These are phyloP conservation scores for Junonia oenone DNA, from an alignment of 2,888 invertebrate species.

Conservation along the genomic window DNA sequence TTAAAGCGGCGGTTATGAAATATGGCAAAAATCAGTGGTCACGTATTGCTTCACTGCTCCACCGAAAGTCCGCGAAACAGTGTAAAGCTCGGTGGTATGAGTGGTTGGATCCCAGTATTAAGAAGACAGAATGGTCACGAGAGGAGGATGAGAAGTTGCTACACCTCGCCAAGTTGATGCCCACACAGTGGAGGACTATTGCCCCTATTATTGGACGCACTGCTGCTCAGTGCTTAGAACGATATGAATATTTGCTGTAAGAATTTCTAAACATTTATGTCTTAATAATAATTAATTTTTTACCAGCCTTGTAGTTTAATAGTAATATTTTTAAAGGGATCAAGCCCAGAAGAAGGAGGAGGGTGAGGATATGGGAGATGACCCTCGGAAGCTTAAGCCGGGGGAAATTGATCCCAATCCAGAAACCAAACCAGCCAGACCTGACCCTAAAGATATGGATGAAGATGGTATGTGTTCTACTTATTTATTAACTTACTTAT, in stretches of 20 bases:
- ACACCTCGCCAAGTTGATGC: conserved; percentile 99
- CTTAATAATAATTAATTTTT: background rate
- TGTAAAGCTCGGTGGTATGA: conserved; percentile 99
- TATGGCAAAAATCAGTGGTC: conserved; percentile 99
- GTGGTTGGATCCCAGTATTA: conserved; percentile 99
- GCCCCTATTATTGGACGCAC: conserved; percentile 99
- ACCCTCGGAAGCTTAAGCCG: conserved; percentile 97
- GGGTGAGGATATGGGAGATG: conserved; percentile 94
- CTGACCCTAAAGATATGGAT: conserved; percentile 99
- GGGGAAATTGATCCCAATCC: conserved; percentile 99
- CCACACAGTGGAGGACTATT: conserved; percentile 99
- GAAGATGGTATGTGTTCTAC: conserved; percentile 89
- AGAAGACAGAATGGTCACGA: conserved; percentile 99
- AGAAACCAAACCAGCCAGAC: conserved; percentile 99
- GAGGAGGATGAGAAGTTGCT: conserved; percentile 99
- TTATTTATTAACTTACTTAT: no score
- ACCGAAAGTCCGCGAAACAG: conserved; percentile 99
- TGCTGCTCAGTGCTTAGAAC: conserved; percentile 98
- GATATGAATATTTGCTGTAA: conserved; percentile 97
- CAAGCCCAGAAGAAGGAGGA: conserved; percentile 98
- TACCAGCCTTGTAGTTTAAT: background rate
- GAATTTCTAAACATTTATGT: conserved; percentile 47
- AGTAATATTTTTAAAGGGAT: conserved; percentile 83
- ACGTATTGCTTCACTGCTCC: conserved; percentile 97
- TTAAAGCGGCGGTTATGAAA: conserved; percentile 99